Base-by-base conservation (phyloP, 2,797 vertebrate genomes). In the Mus minutoides region DNA sequence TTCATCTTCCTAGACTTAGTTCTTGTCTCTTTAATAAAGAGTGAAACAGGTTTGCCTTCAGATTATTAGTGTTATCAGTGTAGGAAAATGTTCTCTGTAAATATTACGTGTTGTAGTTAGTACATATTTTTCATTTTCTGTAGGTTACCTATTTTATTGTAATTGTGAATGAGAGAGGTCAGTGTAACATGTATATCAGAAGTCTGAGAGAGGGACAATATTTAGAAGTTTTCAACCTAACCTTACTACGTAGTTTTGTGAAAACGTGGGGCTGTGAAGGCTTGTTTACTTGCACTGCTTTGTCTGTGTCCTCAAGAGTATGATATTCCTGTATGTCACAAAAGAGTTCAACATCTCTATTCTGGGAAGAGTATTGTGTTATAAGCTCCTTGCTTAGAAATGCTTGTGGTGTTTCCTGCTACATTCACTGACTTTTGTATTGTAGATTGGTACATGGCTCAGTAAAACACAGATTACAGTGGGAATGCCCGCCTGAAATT, bases 381-480 rank as follows among this genome's bases (percentile, higher is more conserved):
- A 71, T 1, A 43, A 80, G 62, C 64, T 75, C 37, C 69, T 21
- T 88, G 75, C 46, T 93, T 34, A 17, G 34, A 64, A 64, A 22
- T 56, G 31, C 12, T 75, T 40, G 0, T 22, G 17, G 12, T 4
- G 19, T 43, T 60, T 37, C 76, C 46, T 62, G 16, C 75, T 80
- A 58, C 1, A 40, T 54, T 88, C 43, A 85, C 26, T 90, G 79
- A 17, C 46, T 82, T 98, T 84, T 97, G 16, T 97, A 3, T 96
- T 60, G 91, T 88, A 99, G 99, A 52, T 97, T 99, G 97, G 96
- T 99, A 60, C 99, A 99, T 96, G 99, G 99, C 22, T 99, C 99
- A 64, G 98, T 99, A 71, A 99, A 98, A 82, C 99, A 99, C 98
- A 98, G 95, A 95, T 84, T 99, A 58, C 98, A 98, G 2, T 99